These are phyloP conservation scores for Acholoe squamosa DNA, from an alignment of 2,888 invertebrate genomes.

Conservation along the genomic window DNA sequence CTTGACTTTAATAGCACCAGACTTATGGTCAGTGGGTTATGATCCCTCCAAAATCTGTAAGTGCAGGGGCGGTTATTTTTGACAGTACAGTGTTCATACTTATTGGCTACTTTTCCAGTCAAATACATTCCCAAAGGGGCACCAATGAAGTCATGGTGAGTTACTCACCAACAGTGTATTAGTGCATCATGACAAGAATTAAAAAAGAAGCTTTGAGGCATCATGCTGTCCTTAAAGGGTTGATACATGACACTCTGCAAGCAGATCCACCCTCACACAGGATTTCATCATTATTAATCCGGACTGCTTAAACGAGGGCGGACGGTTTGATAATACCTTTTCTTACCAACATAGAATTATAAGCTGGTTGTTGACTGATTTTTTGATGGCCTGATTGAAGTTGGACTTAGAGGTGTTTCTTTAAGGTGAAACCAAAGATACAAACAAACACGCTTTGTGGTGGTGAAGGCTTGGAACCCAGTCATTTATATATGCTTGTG, in stretches of 20 bases:
- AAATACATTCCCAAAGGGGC: no score
- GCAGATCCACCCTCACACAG: background rate
- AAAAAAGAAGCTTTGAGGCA: background rate
- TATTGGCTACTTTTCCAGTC: no score
- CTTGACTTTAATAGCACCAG: no score
- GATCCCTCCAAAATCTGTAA: no score
- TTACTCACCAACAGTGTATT: no score
- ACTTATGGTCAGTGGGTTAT: no score
- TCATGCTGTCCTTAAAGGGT: background rate
- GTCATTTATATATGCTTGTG: background rate
- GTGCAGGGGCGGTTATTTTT: no score
- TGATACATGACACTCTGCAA: background rate
- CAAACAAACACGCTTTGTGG: slow-evolving; percentile 46
- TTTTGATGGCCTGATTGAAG: slow-evolving; percentile 44
- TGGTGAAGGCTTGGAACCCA: slow-evolving; percentile 58
- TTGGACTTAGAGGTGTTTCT: slow-evolving; percentile 5
- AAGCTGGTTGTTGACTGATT: slow-evolving; percentile 49
- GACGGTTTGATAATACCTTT: slow-evolving; percentile 29
- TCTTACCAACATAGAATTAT: background rate
- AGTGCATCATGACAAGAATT: no score
- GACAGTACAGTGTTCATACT: no score
- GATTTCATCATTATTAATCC: slow-evolving; percentile 8
- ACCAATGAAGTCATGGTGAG: no score
- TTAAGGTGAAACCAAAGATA: slow-evolving; percentile 27
- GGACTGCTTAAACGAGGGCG: slow-evolving; percentile 20